A percentile compares a stretch with the other conserved stretches of the same genome.
phyloP scores from a whole-genome alignment of 2,888 invertebrate genomes.

The Drosophila anceps region DNA sequence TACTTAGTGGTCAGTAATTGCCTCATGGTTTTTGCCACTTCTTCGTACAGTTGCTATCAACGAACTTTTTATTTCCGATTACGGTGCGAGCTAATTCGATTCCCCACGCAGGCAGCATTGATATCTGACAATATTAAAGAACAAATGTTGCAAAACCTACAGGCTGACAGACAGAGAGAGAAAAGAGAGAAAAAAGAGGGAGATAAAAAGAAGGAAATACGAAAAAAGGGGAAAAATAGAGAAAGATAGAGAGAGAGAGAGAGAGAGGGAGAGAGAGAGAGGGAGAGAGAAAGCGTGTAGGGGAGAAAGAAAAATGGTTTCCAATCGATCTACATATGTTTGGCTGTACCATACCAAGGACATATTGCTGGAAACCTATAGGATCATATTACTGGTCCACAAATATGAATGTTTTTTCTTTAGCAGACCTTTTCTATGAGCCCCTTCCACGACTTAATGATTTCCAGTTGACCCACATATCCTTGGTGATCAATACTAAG shows the following conservation, averaged over 20 bases:
- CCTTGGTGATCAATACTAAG: too few species aligned
- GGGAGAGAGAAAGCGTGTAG: background rate
- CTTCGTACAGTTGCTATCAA: background rate
- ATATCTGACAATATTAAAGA: background rate
- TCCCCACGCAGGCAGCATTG: background rate
- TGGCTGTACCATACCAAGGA: too few species aligned
- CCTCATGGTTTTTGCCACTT: conserved; percentile 4
- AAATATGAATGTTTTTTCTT: too few species aligned
- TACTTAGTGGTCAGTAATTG: conserved; percentile 7
- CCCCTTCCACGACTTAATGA: too few species aligned
- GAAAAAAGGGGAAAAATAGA: too few species aligned
- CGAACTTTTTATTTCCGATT: background rate
- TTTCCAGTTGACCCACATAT: too few species aligned
- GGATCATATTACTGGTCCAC: too few species aligned
- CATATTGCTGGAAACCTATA: too few species aligned
- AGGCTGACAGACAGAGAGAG: background rate
- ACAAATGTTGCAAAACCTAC: background rate
- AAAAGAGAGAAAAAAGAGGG: background rate
- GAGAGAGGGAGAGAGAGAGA: background rate
- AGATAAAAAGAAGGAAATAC: background rate
- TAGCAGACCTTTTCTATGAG: too few species aligned
- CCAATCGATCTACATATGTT: too few species aligned
- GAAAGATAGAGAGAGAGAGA: too few species aligned
- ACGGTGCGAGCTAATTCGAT: conserved; percentile 2
- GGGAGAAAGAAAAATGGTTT: too few species aligned